Evolutionary conservation across 2,113 vertebrate genomes (phyloP).

Genomic region (Peucedramus taeniatus): DNA sequence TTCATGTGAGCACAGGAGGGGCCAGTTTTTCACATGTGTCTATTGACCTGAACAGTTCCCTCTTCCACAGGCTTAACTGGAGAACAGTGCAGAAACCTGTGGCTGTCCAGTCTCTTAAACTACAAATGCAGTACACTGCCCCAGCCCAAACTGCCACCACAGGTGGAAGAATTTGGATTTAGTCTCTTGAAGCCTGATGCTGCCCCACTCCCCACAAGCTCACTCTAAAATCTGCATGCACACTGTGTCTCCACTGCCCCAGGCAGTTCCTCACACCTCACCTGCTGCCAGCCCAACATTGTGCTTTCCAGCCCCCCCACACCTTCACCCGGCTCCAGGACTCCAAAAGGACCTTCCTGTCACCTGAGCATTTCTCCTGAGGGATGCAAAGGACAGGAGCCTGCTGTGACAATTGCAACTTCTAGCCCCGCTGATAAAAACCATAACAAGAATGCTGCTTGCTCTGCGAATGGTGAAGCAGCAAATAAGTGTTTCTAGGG

Average conservation of each 20-base stretch:
- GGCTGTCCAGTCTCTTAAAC: not conserved
- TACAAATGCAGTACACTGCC: not conserved
- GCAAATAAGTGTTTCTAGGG: not conserved
- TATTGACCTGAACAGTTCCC: not conserved
- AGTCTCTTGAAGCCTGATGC: not conserved
- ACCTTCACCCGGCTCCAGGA: not conserved
- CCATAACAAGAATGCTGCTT: not conserved
- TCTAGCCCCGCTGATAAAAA: not conserved
- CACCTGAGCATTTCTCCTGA: not conserved
- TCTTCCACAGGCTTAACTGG: not conserved
- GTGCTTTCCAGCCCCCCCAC: not conserved
- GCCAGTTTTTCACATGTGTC: not conserved
- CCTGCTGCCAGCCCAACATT: not conserved
- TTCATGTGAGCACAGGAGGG: not conserved
- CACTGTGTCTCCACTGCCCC: rapidly evolving
- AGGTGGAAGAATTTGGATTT: not conserved
- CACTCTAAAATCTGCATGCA: not conserved
- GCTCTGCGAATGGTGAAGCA: not conserved
- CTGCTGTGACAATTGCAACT: not conserved
- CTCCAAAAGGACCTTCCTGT: not conserved
- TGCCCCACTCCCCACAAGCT: not conserved
- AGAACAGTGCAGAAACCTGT: not conserved
- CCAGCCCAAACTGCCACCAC: not conserved
- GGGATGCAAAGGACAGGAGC: not conserved
- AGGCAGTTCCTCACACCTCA: not conserved